Conservation (phyloP, 2,113 vertebrate genomes). For the Propithecus coquereli region DNA sequence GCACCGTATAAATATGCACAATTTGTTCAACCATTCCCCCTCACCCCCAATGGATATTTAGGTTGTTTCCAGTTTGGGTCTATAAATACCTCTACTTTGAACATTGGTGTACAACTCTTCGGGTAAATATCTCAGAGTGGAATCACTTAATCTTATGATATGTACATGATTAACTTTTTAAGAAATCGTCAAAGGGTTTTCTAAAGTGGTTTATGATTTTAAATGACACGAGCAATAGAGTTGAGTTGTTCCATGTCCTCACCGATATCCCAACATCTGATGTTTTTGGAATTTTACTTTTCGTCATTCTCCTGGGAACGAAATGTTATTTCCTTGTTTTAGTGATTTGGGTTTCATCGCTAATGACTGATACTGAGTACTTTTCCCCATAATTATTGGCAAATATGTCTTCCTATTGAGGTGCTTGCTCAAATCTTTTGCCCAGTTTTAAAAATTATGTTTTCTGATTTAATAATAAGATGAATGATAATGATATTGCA, state of each 20-base stretch:
- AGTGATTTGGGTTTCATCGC: slow-evolving; percentile 7
- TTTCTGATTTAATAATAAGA: not conserved
- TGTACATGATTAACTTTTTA: not conserved
- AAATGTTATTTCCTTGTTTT: not conserved
- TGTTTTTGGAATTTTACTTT: not conserved
- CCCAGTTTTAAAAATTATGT: not conserved
- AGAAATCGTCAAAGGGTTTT: not conserved
- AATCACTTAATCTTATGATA: not conserved
- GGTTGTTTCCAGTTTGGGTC: not conserved
- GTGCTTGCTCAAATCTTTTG: not conserved
- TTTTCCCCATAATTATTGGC: not conserved
- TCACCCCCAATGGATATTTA: not conserved
- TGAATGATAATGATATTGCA: not conserved
- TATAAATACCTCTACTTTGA: not conserved
- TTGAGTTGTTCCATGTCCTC: not conserved
- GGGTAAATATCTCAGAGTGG: not conserved
- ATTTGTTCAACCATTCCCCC: not conserved
- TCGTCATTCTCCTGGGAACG: not conserved
- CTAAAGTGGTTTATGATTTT: not conserved
- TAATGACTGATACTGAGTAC: not conserved
- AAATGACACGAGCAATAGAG: not conserved
- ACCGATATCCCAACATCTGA: not conserved
- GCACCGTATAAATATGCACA: not conserved
- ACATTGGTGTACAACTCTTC: not conserved
- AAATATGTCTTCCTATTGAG: not conserved